A percentile compares a stretch with the other conserved stretches of the same genome.
phyloP scores from a whole-genome alignment of 2,797 vertebrate species.

The Margarornis squamiger region DNA sequence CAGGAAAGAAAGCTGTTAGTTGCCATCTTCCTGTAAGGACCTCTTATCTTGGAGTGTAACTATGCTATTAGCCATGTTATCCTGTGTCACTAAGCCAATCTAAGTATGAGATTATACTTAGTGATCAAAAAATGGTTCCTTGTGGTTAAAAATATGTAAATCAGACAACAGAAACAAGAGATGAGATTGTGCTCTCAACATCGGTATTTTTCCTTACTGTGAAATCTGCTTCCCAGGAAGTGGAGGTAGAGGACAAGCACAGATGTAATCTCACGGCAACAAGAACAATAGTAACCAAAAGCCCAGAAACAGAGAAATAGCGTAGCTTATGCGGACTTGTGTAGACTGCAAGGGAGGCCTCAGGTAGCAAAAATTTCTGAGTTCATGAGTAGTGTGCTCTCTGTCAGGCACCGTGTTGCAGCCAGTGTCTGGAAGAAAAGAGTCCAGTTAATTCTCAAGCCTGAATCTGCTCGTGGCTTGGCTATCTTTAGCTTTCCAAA shows the following conservation, averaged over 20 bases:
- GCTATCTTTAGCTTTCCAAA: not conserved
- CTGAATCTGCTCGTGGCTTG: not conserved
- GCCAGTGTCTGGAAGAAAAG: not conserved
- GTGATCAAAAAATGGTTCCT: not conserved
- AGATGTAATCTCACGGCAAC: not conserved
- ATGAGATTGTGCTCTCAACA: not conserved
- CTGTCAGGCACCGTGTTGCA: not conserved
- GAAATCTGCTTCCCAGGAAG: not conserved
- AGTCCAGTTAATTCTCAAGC: not conserved
- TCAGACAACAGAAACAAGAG: not conserved
- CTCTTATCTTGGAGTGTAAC: not conserved
- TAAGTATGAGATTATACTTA: not conserved
- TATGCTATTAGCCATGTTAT: not conserved
- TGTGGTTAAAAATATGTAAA: not conserved
- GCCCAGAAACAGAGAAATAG: not conserved
- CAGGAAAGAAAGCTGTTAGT: not conserved
- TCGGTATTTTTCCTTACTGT: not conserved
- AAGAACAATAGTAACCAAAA: not conserved
- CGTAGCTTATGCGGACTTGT: rapidly evolving
- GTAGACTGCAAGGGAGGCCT: not conserved
- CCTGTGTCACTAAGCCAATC: not conserved
- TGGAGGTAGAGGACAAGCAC: not conserved
- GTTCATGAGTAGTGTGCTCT: not conserved
- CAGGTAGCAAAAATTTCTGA: not conserved
- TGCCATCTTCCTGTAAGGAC: not conserved